A percentile compares a stretch with the other conserved stretches of the same genome.
Evolutionary conservation across 2,113 vertebrate genomes (phyloP).

Genomic region (Lanius collurio): DNA sequence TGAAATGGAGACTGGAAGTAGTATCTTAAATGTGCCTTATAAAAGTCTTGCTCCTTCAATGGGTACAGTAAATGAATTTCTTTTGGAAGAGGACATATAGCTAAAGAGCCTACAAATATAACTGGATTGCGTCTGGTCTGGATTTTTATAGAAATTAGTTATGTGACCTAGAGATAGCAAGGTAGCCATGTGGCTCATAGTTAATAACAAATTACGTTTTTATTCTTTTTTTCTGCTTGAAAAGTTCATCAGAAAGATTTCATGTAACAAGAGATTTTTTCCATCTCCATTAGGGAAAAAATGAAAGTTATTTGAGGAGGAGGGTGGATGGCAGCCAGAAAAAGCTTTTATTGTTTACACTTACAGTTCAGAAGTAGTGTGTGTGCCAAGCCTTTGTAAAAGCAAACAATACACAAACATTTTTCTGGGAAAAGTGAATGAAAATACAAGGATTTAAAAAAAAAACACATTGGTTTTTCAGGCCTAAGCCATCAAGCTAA

Average conservation of each 20-base stretch:
- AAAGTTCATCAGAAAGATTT: not conserved
- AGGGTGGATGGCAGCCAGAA: accelerated
- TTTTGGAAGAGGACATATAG: accelerated
- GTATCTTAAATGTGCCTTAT: not conserved
- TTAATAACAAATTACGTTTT: not conserved
- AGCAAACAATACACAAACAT: constrained; percentile 23
- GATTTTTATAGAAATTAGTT: not conserved
- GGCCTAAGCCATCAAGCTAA: not conserved
- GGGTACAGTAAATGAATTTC: not conserved
- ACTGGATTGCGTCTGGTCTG: not conserved
- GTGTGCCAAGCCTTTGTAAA: constrained; percentile 8
- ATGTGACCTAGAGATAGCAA: not conserved
- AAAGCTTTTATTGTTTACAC: constrained; percentile 32
- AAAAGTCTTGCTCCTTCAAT: not conserved
- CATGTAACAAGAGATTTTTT: not conserved
- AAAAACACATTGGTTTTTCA: not conserved
- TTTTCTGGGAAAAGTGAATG: constrained; percentile 17
- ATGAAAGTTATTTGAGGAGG: not conserved
- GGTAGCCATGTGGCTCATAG: not conserved
- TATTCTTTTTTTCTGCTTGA: not conserved
- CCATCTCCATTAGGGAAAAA: not conserved
- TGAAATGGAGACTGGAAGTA: not conserved
- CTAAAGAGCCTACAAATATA: not conserved
- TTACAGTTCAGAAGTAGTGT: constrained; percentile 26
- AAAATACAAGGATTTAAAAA: not conserved